Evolutionary conservation across 1,140 invertebrate genomes (phyloP), one percentile per base, ranked within the genome.

Genomic region (Saccostrea glomerata): DNA sequence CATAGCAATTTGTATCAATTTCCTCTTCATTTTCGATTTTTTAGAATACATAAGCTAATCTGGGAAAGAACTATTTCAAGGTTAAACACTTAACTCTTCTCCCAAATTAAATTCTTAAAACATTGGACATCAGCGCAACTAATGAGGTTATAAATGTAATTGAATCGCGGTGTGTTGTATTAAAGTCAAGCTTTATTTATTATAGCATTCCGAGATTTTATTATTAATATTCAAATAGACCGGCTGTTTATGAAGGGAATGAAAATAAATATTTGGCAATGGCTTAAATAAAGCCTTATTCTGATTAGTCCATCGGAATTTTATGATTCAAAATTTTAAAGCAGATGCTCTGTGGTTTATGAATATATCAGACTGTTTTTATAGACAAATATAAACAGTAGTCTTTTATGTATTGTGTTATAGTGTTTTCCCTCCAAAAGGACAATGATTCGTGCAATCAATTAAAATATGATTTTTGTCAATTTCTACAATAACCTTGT

Each of bases 191-290:
- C 17, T 63, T 63, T 63, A n/a, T 63, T 17, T n/a, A 63, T 63
- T 63, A 63, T n/a, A 23, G 15, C 6, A n/a, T 63, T 63, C n/a
- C 6, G 6, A 63, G 60, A 63, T 23, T 6, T 15, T 73, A 73
- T 73, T 73, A 25, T 73, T 25, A 73, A 73, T 73, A 73, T 73
- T 73, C 30, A 73, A 73, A 25, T 73, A 73, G 70, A 23, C 13
- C 36, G 70, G 70, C 25, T 73, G 30, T 73, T 73, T 73, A 73
- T 73, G 60, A 63, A 73, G 30, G 25, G 30, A 73, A 73, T 73
- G 70, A 73, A 73, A 63, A 30, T 73, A 73, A 73, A 73, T 25
- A 30, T n/a, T 63, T n/a, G n/a, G 60, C 25, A 30, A 73, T 73
- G 70, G 25, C 13, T 30, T 23, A 73, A 30, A 63, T 2, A 73